Conservation (phyloP, 2,888 invertebrate species). For the Sinohyriopsis cumingii region DNA sequence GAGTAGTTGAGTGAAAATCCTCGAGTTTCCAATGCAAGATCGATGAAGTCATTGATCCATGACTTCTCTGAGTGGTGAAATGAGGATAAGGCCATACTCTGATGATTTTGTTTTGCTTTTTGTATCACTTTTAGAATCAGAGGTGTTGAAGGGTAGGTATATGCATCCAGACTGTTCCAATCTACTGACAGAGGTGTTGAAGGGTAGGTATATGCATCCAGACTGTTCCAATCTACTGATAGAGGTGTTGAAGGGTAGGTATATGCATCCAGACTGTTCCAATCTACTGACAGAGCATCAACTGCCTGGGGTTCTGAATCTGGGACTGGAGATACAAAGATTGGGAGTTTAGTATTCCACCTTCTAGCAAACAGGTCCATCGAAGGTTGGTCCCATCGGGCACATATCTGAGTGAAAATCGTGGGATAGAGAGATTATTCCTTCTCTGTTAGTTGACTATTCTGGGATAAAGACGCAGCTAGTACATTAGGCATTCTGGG, state of each 20-base stretch:
- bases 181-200: neutral
- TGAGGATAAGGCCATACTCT: neutral
- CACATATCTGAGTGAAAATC: neutral
- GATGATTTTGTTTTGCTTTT: neutral
- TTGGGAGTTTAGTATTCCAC: neutral
- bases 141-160: neutral
- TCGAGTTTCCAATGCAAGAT: neutral
- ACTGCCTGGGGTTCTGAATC: neutral
- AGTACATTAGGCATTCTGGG: neutral
- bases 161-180: neutral
- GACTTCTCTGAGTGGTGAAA: conserved; percentile 1
- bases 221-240: neutral
- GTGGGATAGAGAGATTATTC: conserved; percentile 2
- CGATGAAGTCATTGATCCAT: neutral
- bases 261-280: neutral
- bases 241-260: neutral
- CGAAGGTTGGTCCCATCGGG: neutral
- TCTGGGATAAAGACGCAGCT: neutral
- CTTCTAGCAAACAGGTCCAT: conserved; percentile 1
- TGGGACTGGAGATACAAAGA: conserved; percentile 3
- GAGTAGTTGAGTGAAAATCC: neutral
- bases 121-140: neutral
- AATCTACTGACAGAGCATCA: neutral
- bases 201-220: neutral
- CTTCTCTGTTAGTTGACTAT: neutral